Evolutionary conservation across 2,888 invertebrate genomes (phyloP).

Genomic region (Sceliomorpha sp.): DNA sequence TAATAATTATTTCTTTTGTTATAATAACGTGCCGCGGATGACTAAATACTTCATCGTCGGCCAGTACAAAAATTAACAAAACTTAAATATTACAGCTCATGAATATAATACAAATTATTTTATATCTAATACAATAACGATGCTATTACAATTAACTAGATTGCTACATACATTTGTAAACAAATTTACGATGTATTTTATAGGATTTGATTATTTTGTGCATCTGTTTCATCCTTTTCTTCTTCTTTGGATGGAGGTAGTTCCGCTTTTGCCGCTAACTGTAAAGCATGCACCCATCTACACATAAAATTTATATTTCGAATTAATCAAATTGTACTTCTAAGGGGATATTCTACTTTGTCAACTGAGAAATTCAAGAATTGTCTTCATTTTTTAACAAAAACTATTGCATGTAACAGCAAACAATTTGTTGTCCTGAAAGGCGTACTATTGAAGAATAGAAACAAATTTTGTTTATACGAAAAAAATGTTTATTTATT

Average conservation of each 20-base stretch:
- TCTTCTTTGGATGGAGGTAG: slow-evolving; percentile 72
- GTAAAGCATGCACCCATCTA: slow-evolving; percentile 81
- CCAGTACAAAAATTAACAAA: slow-evolving; percentile 70
- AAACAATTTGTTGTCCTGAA: no score
- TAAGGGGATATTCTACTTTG: no score
- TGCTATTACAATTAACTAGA: slow-evolving; percentile 70
- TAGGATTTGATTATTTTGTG: slow-evolving; percentile 66
- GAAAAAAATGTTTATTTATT: no score
- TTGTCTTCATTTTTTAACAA: no score
- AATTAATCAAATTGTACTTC: no score
- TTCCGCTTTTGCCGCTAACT: slow-evolving; percentile 81
- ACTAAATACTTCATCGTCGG: slow-evolving; percentile 45
- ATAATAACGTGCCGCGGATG: slow-evolving; percentile 49
- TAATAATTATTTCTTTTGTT: slow-evolving; percentile 34
- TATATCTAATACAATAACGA: slow-evolving; percentile 57
- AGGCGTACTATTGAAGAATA: no score
- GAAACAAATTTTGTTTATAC: no score
- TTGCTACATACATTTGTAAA: slow-evolving; percentile 64
- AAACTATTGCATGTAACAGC: no score
- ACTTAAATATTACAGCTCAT: slow-evolving; percentile 67
- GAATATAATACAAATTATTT: slow-evolving; percentile 65
- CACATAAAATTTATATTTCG: slow-evolving; percentile 11
- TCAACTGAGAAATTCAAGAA: no score
- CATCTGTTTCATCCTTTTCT: slow-evolving; percentile 46
- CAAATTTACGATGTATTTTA: slow-evolving; percentile 59